A percentile compares a stretch with the other conserved stretches of the same genome.
These are phyloP conservation scores for Gymnobelideus leadbeateri DNA, from an alignment of 2,113 vertebrate genomes.

Conservation along the genomic window DNA sequence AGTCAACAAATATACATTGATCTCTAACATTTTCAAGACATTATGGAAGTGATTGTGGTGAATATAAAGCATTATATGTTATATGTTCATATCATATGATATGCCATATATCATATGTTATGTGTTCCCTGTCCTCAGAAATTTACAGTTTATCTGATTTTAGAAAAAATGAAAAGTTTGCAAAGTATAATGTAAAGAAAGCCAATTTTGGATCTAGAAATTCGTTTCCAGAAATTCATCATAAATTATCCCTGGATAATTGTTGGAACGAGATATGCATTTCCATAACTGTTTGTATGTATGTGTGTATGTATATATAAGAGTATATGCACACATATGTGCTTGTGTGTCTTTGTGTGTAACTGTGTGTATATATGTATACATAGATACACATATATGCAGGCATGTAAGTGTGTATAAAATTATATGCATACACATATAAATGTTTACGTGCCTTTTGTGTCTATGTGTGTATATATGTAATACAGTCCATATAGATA, in stretches of 20 bases:
- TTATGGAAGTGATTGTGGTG: not conserved
- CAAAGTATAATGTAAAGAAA: not conserved
- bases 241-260: not conserved
- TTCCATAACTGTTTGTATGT: too few species aligned
- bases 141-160: not conserved
- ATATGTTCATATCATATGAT: not conserved
- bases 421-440: too few species aligned
- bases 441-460: too few species aligned
- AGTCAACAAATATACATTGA: not conserved
- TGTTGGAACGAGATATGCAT: too few species aligned
- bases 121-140: not conserved
- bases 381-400: too few species aligned
- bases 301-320: too few species aligned
- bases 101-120: not conserved
- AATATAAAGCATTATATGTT: not conserved
- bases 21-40: not conserved
- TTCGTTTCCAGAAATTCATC: not conserved
- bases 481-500: too few species aligned
- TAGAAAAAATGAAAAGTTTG: not conserved
- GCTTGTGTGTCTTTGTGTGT: too few species aligned
- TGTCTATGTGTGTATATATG: too few species aligned
- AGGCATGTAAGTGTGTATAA: too few species aligned
- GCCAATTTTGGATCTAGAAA: conserved; percentile 19
- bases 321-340: too few species aligned
- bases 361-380: too few species aligned